Conservation (phyloP, 2,888 invertebrate species). For the Agrochola litura region DNA sequence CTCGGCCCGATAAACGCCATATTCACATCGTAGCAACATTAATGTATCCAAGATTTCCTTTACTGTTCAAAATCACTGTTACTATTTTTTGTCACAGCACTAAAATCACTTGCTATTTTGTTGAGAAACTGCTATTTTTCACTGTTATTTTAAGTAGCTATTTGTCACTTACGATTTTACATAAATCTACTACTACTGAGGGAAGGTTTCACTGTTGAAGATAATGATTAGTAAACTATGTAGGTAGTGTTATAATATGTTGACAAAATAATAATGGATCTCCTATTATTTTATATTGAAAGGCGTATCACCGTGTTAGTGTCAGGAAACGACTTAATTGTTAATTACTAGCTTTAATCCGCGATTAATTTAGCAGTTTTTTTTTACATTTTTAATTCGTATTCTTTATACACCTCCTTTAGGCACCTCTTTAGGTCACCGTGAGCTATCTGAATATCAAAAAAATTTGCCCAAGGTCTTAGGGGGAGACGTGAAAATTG, state of each 20-base stretch:
- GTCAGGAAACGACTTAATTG: not conserved
- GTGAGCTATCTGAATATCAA: too few species aligned
- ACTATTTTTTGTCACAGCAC: conserved; percentile 24
- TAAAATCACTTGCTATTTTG: conserved; percentile 7
- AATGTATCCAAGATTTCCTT: conserved; percentile 55
- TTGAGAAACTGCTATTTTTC: not conserved
- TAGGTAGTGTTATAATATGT: conserved; percentile 16
- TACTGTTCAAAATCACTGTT: conserved; percentile 34
- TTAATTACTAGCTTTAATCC: not conserved
- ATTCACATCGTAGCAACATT: conserved; percentile 81
- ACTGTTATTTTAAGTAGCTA: conserved; percentile 22
- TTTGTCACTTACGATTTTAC: conserved; percentile 15
- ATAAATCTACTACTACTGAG: conserved; percentile 6
- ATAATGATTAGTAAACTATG: conserved; percentile 1
- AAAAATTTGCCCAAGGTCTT: too few species aligned
- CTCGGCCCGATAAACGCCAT: conserved; percentile 91
- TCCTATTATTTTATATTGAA: not conserved
- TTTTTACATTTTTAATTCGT: too few species aligned
- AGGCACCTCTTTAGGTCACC: too few species aligned
- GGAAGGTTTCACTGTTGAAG: conserved; percentile 4
- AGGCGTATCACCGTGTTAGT: not conserved
- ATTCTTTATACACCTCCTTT: too few species aligned
- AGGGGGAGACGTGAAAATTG: too few species aligned
- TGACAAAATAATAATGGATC: conserved; percentile 44
- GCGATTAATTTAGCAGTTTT: too few species aligned